Evolutionary conservation across 2,797 vertebrate species (phyloP), one percentile per base, ranked within the genome.

Genomic region (Hyperoplus lanceolatus): DNA sequence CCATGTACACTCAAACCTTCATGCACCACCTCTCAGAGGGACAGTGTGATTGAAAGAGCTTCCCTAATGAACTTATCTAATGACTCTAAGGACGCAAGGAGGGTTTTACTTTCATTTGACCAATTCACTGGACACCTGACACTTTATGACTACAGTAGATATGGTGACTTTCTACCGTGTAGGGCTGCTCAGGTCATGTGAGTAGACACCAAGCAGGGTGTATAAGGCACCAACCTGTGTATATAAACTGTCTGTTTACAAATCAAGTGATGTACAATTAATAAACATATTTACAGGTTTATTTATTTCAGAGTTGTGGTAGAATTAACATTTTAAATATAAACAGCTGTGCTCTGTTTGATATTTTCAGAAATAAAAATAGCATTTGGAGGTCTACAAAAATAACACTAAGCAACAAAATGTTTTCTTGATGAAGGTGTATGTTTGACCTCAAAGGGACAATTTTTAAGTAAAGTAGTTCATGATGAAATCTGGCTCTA

Each of bases 51-150:
- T 71, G 56, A 51, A 65, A 84, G 39, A 75, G 21, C 53, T 54
- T 60, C 18, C 18, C 54, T 18, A 15, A 48, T 38, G 41, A 70
- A 84, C 67, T 81, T 80, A 70, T 76, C 75, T 70, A 79, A 89
- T 87, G 68, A 88, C 75, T 66, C 39, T 43, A 42, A 62, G 14
- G 72, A 75, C 42, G 18, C 61, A 70, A 54, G 8, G 51, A 77
- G 69, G 71, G 57, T 77, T 91, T 92, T 88, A 90, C 87, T 90
- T 92, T 89, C 83, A 84, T 84, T 82, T 67, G 53, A 60, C 81
- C 73, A 86, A 84, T 84, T 80, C 72, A 77, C 43, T 71, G 46
- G 74, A 92, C 88, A 90, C 84, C 71, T 79, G 87, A 89, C 72
- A 77, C 87, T 58, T 49, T 21, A 36, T 6, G 1, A 69, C 76